Evolutionary conservation across 1,140 invertebrate genomes (phyloP).

Genomic region (Eumaeus atala): DNA sequence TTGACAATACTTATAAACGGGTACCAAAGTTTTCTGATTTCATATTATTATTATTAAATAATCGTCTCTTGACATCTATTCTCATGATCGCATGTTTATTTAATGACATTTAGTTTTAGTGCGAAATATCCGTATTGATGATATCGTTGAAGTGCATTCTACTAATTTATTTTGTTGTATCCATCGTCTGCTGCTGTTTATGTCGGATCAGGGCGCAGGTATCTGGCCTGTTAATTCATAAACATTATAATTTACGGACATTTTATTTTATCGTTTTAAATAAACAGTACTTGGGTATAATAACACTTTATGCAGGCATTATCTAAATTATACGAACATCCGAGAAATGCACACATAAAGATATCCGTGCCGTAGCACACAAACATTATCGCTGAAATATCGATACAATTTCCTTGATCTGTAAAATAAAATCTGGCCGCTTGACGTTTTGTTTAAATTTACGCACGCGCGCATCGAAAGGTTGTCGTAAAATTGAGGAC

Average conservation of each 20-base stretch:
- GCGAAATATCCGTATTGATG: no score
- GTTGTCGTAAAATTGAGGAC: slow-evolving; percentile 68
- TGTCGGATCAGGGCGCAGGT: neutral
- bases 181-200: neutral
- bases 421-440: slow-evolving; percentile 61
- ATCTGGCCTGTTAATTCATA: slow-evolving; percentile 27
- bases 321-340: slow-evolving; percentile 42
- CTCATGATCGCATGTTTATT: no score
- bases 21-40: no score
- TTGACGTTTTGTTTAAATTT: slow-evolving; percentile 65
- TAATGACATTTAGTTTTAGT: no score
- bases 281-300: slow-evolving; percentile 29
- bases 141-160: no score
- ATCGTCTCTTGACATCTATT: no score
- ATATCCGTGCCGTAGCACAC: slow-evolving; percentile 56
- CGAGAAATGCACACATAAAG: slow-evolving; percentile 51
- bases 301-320: slow-evolving; percentile 40
- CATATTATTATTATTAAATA: no score
- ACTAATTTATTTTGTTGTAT: no score
- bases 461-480: slow-evolving; percentile 51
- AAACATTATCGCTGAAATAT: slow-evolving; percentile 68
- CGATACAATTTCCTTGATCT: slow-evolving; percentile 68
- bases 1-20: no score
- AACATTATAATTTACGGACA: slow-evolving; percentile 39
- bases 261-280: slow-evolving; percentile 41